phyloP scores from a whole-genome alignment of 1,140 invertebrate species.

The Penaeus chinensis region DNA sequence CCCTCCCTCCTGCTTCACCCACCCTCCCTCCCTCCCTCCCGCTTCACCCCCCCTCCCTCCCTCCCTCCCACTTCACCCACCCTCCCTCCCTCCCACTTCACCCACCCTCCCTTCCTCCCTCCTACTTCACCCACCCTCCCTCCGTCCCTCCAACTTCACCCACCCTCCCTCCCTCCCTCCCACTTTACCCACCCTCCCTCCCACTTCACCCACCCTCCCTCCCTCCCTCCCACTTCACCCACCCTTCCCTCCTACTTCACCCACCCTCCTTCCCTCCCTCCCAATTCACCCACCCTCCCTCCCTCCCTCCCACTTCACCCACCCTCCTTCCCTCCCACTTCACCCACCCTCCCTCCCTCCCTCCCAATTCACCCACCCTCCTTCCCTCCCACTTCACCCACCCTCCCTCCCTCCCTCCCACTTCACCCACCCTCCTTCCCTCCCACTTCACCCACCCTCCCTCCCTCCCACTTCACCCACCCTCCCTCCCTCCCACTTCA shows the following conservation, averaged over 20 bases:
- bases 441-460: background rate
- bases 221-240: too few species aligned
- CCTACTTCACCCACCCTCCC: slow-evolving; percentile 7
- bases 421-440: too few species aligned
- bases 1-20: background rate
- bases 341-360: too few species aligned
- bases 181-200: too few species aligned
- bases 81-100: background rate
- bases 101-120: background rate
- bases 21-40: background rate
- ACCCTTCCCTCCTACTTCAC: too few species aligned
- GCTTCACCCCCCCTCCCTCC: background rate
- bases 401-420: background rate
- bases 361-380: background rate
- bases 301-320: too few species aligned
- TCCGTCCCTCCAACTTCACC: too few species aligned
- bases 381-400: background rate
- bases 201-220: too few species aligned
- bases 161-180: too few species aligned
- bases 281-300: too few species aligned
- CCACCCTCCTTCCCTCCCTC: too few species aligned
- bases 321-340: too few species aligned
- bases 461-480: background rate
- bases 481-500: background rate
- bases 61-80: background rate